phyloP scores from a whole-genome alignment of 1,140 invertebrate genomes.

The Drosophila ogumai region DNA sequence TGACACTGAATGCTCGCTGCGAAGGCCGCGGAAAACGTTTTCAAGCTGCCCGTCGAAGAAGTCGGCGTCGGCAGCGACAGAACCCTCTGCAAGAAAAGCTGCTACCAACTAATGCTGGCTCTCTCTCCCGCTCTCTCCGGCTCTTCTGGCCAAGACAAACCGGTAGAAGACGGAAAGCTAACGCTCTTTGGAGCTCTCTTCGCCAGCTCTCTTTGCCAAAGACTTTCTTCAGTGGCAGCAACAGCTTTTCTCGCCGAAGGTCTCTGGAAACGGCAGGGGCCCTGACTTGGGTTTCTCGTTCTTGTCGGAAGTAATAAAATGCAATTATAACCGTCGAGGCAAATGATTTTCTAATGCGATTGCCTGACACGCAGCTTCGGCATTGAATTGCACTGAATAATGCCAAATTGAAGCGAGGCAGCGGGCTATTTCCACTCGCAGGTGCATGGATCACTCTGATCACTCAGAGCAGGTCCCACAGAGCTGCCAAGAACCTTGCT shows the following conservation, averaged over 20 bases:
- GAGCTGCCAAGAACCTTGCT: constrained; percentile 32
- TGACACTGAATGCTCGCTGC: constrained; percentile 76
- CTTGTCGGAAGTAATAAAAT: constrained; percentile 74
- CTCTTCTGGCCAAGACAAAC: constrained; percentile 57
- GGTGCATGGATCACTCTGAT: constrained; percentile 47
- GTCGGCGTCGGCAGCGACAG: constrained; percentile 20
- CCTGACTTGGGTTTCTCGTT: constrained; percentile 30
- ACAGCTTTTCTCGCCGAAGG: constrained; percentile 46
- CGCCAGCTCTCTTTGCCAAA: constrained; percentile 51
- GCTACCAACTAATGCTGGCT: constrained; percentile 61
- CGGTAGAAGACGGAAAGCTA: constrained; percentile 74
- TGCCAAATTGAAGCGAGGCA: constrained; percentile 54
- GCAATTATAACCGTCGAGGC: constrained; percentile 56
- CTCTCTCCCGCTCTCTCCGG: constrained; percentile 8
- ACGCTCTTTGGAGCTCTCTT: constrained; percentile 59
- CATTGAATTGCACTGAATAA: constrained; percentile 50
- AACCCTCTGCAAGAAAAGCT: constrained; percentile 30
- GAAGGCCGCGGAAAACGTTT: constrained; percentile 80
- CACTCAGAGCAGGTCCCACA: constrained; percentile 15
- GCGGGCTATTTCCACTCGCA: constrained; percentile 25
- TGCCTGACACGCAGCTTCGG: constrained; percentile 41
- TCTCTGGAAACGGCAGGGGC: constrained; percentile 37
- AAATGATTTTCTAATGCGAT: constrained; percentile 69
- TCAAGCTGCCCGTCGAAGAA: constrained; percentile 62
- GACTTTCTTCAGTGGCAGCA: constrained; percentile 59